A percentile compares a stretch with the other conserved stretches of the same genome.
phyloP scores from a whole-genome alignment of 2,113 vertebrate genomes.

The Solea solea region DNA sequence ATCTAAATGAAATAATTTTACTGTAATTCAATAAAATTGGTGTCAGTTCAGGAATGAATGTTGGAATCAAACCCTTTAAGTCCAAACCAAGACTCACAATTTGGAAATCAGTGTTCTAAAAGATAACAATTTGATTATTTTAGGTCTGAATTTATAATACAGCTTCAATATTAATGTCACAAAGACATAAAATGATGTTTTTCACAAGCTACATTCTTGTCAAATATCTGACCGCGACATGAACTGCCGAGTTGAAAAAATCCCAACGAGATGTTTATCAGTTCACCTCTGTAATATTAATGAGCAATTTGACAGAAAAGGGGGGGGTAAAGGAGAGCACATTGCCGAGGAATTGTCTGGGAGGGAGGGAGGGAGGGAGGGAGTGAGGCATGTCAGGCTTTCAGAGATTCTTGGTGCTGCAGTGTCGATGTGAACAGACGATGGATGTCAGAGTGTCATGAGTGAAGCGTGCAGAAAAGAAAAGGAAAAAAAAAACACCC shows the following conservation, averaged over 20 bases:
- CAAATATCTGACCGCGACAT: slow-evolving; percentile 13
- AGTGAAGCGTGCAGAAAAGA: slow-evolving; percentile 27
- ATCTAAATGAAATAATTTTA: too few species aligned
- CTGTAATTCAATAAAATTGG: too few species aligned
- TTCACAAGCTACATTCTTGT: not conserved
- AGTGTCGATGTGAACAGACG: slow-evolving; percentile 35
- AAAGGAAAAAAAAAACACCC: slow-evolving; percentile 27
- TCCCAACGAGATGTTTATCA: slow-evolving; percentile 25
- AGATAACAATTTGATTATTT: too few species aligned
- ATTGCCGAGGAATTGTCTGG: not conserved
- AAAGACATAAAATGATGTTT: too few species aligned
- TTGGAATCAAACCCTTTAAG: too few species aligned
- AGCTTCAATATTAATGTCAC: too few species aligned
- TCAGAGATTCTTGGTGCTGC: slow-evolving; percentile 14
- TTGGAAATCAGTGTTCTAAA: too few species aligned
- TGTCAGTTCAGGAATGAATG: too few species aligned
- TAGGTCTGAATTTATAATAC: too few species aligned
- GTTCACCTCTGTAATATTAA: slow-evolving; percentile 43
- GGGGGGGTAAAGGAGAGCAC: slow-evolving; percentile 19
- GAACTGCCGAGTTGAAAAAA: slow-evolving; percentile 18
- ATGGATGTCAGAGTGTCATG: slow-evolving; percentile 64
- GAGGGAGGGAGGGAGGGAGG: not conserved
- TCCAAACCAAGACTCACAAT: too few species aligned
- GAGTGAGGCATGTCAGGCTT: slow-evolving; percentile 2
- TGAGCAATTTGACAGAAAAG: slow-evolving; percentile 49